These are phyloP conservation scores for Heterohyrax brucei DNA, from an alignment of 2,797 vertebrate genomes.

Conservation along the genomic window DNA sequence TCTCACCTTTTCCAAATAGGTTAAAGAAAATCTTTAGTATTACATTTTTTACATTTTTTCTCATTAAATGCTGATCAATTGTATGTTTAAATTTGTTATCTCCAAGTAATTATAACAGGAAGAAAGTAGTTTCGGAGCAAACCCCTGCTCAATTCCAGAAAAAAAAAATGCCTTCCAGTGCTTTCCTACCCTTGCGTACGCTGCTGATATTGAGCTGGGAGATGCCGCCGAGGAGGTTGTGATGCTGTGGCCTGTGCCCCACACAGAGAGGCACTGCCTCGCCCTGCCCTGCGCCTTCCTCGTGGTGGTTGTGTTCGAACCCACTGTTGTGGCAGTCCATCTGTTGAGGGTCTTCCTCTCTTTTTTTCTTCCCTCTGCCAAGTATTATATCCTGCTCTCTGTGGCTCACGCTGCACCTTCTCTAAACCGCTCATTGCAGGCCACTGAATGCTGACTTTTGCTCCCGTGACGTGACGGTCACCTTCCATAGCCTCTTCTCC, in stretches of 20 bases:
- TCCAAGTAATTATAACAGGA: background rate
- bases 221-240: too few species aligned
- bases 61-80: background rate
- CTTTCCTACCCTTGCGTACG: background rate
- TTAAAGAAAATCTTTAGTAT: background rate
- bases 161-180: background rate
- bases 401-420: accelerated
- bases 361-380: too few species aligned
- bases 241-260: too few species aligned
- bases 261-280: too few species aligned
- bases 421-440: background rate
- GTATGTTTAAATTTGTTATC: background rate
- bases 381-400: background rate
- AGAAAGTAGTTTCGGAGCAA: background rate
- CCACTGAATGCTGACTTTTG: background rate
- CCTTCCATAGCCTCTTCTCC: background rate
- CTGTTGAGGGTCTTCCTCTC: too few species aligned
- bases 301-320: too few species aligned
- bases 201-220: too few species aligned
- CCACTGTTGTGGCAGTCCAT: too few species aligned
- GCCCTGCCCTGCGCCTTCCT: too few species aligned
- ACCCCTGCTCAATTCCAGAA: background rate
- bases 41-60: constrained; percentile 26
- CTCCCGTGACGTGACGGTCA: background rate
- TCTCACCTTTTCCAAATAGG: constrained; percentile 26